Evolutionary conservation across 2,797 vertebrate species (phyloP).

Genomic region (Nannoperca australis): DNA sequence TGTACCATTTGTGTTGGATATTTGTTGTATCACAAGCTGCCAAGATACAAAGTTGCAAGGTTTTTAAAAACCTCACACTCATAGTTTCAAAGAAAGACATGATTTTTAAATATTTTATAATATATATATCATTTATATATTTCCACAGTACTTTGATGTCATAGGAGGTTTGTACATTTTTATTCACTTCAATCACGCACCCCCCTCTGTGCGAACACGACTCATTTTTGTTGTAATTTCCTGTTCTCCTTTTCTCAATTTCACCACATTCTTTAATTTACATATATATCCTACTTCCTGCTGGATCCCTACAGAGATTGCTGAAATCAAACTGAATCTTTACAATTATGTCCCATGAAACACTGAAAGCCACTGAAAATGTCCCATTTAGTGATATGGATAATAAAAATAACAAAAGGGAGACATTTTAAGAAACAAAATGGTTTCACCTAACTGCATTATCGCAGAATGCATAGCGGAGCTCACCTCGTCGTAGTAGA

Average conservation of each 20-base stretch:
- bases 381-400: background rate
- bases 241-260: background rate
- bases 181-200: background rate
- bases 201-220: background rate
- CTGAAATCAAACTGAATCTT: background rate
- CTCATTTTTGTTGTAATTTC: constrained; percentile 21
- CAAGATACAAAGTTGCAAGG: background rate
- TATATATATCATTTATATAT: background rate
- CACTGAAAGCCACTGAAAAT: background rate
- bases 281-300: background rate
- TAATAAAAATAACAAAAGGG: background rate
- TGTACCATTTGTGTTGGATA: background rate
- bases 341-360: background rate
- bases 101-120: background rate
- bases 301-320: background rate
- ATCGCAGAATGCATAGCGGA: background rate
- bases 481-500: constrained; percentile 98
- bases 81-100: background rate
- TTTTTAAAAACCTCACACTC: background rate
- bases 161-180: constrained; percentile 4
- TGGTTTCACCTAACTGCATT: background rate
- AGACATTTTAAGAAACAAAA: background rate
- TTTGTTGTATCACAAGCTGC: background rate
- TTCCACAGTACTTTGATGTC: background rate
- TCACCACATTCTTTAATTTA: background rate